phyloP scores from a whole-genome alignment of 2,797 vertebrate genomes.

The Cygnus olor region DNA sequence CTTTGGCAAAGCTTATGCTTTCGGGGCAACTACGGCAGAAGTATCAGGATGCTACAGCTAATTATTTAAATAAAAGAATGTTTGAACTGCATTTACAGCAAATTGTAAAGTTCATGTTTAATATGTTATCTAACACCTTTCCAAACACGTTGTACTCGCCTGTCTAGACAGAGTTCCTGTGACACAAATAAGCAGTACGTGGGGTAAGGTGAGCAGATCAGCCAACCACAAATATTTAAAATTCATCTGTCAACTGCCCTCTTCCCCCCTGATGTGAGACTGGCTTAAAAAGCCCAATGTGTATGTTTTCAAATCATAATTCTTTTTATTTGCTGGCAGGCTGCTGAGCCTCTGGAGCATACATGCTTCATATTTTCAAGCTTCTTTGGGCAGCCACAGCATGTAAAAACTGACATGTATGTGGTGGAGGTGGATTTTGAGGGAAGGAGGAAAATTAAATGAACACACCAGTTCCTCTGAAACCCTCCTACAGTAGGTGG shows the following conservation, averaged over 20 bases:
- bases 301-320: slow-evolving; percentile 11
- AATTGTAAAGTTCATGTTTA: background rate
- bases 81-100: background rate
- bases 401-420: background rate
- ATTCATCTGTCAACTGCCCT: background rate
- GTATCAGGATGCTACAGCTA: background rate
- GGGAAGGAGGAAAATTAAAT: background rate
- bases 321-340: slow-evolving; percentile 41
- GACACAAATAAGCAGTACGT: background rate
- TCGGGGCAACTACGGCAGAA: background rate
- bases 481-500: background rate
- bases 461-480: background rate
- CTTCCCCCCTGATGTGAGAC: background rate
- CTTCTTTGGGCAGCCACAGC: background rate
- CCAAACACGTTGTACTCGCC: fast-evolving
- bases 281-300: background rate
- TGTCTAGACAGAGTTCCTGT: background rate
- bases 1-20: background rate
- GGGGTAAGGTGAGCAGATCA: background rate
- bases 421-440: background rate
- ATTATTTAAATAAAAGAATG: background rate
- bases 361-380: slow-evolving; percentile 44
- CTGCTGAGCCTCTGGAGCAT: slow-evolving; percentile 36
- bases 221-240: background rate
- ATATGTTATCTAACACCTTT: background rate